Percentiles rank a stretch among this genome's conserved stretches.
Conservation (phyloP, 2,888 invertebrate genomes). For the Limenitis arthemis region DNA sequence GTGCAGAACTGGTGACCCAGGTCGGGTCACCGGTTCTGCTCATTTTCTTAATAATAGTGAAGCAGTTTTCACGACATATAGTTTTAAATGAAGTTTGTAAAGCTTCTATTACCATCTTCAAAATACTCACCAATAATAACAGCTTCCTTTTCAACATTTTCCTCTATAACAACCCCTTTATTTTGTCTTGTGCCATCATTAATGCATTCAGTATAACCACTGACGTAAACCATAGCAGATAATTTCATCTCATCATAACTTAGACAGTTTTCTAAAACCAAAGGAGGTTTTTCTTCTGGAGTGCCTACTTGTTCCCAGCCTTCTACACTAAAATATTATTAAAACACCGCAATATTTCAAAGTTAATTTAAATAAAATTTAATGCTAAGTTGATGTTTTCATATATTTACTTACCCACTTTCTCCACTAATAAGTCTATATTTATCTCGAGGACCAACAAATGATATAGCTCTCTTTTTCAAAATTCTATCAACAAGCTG, state of each 20-base stretch:
- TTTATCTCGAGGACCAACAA: slow-evolving; percentile 56
- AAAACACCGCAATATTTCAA: no score
- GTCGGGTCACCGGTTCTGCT: no score
- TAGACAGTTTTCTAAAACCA: slow-evolving; percentile 66
- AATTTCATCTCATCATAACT: slow-evolving; percentile 77
- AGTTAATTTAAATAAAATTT: no score
- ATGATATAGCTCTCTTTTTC: slow-evolving; percentile 67
- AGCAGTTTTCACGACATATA: no score
- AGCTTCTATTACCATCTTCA: no score
- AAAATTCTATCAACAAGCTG: slow-evolving; percentile 71
- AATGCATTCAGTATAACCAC: slow-evolving; percentile 72
- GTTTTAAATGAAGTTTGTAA: background rate
- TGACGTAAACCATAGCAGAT: slow-evolving; percentile 70
- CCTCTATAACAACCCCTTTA: slow-evolving; percentile 55
- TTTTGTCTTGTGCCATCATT: slow-evolving; percentile 71
- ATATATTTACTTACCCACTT: slow-evolving; percentile 41
- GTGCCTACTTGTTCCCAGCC: slow-evolving; percentile 75
- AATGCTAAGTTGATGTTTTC: background rate
- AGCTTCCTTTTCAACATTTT: slow-evolving; percentile 51
- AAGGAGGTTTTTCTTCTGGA: slow-evolving; percentile 59
- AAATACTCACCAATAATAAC: slow-evolving; percentile 49
- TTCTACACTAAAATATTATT: slow-evolving; percentile 38
- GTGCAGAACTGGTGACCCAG: no score
- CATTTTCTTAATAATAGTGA: no score
- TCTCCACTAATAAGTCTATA: slow-evolving; percentile 65